Base-by-base conservation (phyloP, 2,797 vertebrate genomes). In the Setipinna tenuifilis region DNA sequence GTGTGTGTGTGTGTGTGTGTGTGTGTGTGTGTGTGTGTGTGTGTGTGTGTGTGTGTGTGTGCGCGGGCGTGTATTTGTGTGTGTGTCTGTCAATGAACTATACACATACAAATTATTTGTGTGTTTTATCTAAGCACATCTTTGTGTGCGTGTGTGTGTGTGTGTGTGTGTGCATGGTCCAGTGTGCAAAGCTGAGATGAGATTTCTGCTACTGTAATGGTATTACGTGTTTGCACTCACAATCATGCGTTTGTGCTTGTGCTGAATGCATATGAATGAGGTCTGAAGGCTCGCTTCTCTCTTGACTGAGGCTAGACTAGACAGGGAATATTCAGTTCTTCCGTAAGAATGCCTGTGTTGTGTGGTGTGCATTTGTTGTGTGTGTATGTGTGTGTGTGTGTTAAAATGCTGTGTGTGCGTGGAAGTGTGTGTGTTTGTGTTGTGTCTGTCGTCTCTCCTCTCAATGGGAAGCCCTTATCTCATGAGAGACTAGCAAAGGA, bases 381-480 rank as follows among this genome's bases (percentile, higher is more conserved):
- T 75, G 31, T 41, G 68, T 75, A 14, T 75, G 17, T 78, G 71
- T 78, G 35, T 78, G 71, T 78, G 31, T 78, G 35, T 78, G 31
- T 75, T 28, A 19, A 16, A 10, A n/a, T 68, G 62, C 10, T 75
- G 68, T 75, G 68, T 75, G 31, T 41, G 68, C 41, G 31, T 75
- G 35, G 41, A 31, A 19, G 17, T 78, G 71, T 78, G 31, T 78
- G 35, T 78, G 35, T 78, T 25, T 78, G 71, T 78, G 68, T 28
- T 68, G 65, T 87, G 81, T 71, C 85, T 84, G 86, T 82, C 87
- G 86, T 85, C 85, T 87, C 28, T 65, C 86, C 86, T 90, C 89
- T 90, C 86, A 88, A 88, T 86, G 87, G 86, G 87, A 90, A 89
- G 84, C 88, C 82, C 90, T 93, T 91, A 93, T 93, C 91, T 92